A percentile compares a stretch with the other conserved stretches of the same genome.
phyloP scores from a whole-genome alignment of 2,113 vertebrate genomes.

The Coptodon bakossiorum region DNA sequence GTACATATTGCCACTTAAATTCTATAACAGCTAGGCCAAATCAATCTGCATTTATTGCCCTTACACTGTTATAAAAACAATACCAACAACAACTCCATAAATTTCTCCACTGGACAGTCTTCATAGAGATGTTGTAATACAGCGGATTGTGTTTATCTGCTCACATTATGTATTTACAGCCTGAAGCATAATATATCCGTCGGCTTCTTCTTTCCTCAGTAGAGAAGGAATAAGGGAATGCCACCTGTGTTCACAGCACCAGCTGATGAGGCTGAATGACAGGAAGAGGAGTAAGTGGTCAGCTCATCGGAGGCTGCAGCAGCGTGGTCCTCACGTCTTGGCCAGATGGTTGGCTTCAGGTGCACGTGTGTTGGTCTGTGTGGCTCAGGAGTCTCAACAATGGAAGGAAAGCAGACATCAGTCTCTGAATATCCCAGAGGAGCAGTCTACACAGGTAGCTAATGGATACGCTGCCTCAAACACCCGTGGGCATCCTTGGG shows the following conservation, averaged over 20 bases:
- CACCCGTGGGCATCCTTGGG: conserved; percentile 62
- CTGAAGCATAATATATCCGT: background rate
- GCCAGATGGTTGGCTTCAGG: conserved; percentile 60
- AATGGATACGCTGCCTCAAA: conserved; percentile 54
- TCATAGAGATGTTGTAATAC: background rate
- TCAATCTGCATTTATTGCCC: background rate
- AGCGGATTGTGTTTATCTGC: background rate
- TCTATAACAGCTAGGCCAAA: background rate
- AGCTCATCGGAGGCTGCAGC: conserved; percentile 28
- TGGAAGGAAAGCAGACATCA: conserved; percentile 36
- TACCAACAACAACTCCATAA: background rate
- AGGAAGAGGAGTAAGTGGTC: conserved; percentile 39
- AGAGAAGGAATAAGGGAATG: conserved; percentile 25
- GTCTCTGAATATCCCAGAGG: conserved; percentile 39
- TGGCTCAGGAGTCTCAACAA: conserved; percentile 16
- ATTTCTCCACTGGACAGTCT: background rate
- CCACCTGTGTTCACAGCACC: conserved; percentile 56
- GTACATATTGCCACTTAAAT: background rate
- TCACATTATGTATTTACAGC: background rate
- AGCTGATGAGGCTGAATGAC: conserved; percentile 47
- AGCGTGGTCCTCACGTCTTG: background rate
- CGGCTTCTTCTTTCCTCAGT: background rate
- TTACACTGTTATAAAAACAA: background rate
- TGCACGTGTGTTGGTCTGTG: conserved; percentile 4
- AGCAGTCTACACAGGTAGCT: conserved; percentile 56